Base-by-base conservation (phyloP, 2,888 invertebrate species). In the Dasypolia templi region DNA sequence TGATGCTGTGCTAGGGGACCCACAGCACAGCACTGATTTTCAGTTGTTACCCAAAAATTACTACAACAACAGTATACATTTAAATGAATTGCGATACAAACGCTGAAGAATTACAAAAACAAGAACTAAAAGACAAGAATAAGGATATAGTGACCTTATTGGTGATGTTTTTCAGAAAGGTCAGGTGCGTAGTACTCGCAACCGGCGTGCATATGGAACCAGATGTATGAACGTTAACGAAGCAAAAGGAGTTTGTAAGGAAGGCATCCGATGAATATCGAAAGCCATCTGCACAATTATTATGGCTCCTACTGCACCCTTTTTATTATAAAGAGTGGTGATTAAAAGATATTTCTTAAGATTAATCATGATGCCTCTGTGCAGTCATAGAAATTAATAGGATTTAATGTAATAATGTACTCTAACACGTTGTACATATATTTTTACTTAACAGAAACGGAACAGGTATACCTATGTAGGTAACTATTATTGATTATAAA, bases 401-500 rank as follows among this genome's bases (percentile, higher is more conserved):
- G 11, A 9, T 78, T 4, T 26, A 26, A 53, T 12, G n/a, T 55
- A n/a, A 59, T 72, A 63, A 63, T 32, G 44, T 17, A 29, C 51
- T 53, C 17, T 42, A 39, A 26, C 63, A 77, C 51, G 51, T 63
- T 22, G 17, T 42, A 26, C 0, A 46, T 55, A 29, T n/a, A 14
- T 46, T 61, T 75, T 69, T 49, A 53, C 2, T 51, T 53, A 3
- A 59, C n/a, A 70, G 22, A 51, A 69, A 61, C 55, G 1, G 14
- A 49, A 65, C 42, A 19, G 22, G 7, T 49, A 72, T 12, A 49
- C 29, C 19, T 39, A 44, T 22, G 46, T 53, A 59, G 42, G 51
- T 71, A 73, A 70, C 67, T 67, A 29, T 64, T 72, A 76, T 61
- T 58, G 53, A 73, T 62, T 44, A 68, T 80, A 66, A 83, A 82